Evolutionary conservation across 2,888 invertebrate genomes (phyloP), one percentile per base, ranked within the genome.

Genomic region (Torymus auratus): DNA sequence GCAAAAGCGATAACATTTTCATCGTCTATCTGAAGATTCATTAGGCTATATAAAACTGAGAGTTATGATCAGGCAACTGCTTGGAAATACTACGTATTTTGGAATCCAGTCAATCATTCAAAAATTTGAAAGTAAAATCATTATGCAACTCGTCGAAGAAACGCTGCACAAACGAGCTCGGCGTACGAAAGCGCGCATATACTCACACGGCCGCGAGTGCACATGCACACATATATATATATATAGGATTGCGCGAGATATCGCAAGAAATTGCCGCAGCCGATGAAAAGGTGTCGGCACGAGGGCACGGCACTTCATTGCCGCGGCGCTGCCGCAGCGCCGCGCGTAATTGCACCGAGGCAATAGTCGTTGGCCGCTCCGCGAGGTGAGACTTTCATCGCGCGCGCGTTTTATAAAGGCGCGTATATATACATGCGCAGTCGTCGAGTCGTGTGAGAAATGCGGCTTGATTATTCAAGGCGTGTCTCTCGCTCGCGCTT

Each of bases 401-500:
- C 55, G 58, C 55, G 58, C 53, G 56, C n/a, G 7, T 41, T 77
- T 81, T 55, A 60, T 69, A 65, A 75, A 65, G 23, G 50, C 13
- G 41, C 7, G 41, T n/a, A 15, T 17, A 14, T 2, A 28, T 55
- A 2, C 15, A 2, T 15, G 71, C 20, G 53, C 56, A 20, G 20
- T 20, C 20, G 20, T 20, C 20, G 5, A 5, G 41, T 41, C 7
- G 20, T 41, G 17, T 55, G 64, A 75, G 75, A 80, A 75, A 70
- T 60, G 75, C 28, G 28, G 53, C 62, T 76, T 72, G 80, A 80
- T 80, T 80, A 80, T 80, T 72, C 76, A 80, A 76, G 78, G 80
- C 80, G 67, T 76, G 80, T 55, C 76, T 64, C 53, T 5, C 41
- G 41, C 41, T 5, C 41, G 41, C 7, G 41, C 41, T 41, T 41